A percentile compares a stretch with the other conserved stretches of the same genome.
phyloP scores from a whole-genome alignment of 1,140 invertebrate genomes.

The Heliconius eleuchia region DNA sequence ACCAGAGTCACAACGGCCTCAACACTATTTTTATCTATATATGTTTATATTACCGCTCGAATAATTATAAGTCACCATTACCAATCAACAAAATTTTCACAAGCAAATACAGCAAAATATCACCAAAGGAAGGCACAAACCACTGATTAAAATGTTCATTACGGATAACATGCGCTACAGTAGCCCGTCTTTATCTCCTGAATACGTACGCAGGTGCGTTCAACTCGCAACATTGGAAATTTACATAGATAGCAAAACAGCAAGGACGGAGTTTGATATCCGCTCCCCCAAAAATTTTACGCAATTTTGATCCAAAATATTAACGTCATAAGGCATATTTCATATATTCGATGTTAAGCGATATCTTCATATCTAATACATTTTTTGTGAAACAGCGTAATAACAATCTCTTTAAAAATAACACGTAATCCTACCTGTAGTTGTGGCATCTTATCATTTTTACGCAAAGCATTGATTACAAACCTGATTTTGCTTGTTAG shows the following conservation, averaged over 20 bases:
- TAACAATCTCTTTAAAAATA: neutral
- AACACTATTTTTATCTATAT: too few relatives aligned
- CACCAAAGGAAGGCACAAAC: neutral
- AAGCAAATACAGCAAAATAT: neutral
- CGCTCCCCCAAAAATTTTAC: constrained; percentile 9
- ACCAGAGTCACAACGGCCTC: too few relatives aligned
- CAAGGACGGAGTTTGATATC: constrained; percentile 33
- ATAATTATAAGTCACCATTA: neutral
- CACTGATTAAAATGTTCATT: neutral
- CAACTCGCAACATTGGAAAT: constrained; percentile 59
- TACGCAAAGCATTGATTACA: neutral
- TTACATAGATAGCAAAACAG: constrained; percentile 47
- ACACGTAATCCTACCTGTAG: neutral
- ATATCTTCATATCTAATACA: neutral
- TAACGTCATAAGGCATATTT: neutral
- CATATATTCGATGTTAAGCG: neutral
- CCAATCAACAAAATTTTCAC: neutral
- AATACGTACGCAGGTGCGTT: constrained; percentile 58
- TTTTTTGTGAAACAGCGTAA: neutral
- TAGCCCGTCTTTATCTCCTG: constrained; percentile 52
- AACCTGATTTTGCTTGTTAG: neutral
- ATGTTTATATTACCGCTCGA: neutral
- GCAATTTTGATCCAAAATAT: constrained; percentile 14
- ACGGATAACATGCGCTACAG: neutral
- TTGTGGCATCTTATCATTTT: neutral